phyloP scores from a whole-genome alignment of 2,797 vertebrate species.

The Lophotriccus pileatus region DNA sequence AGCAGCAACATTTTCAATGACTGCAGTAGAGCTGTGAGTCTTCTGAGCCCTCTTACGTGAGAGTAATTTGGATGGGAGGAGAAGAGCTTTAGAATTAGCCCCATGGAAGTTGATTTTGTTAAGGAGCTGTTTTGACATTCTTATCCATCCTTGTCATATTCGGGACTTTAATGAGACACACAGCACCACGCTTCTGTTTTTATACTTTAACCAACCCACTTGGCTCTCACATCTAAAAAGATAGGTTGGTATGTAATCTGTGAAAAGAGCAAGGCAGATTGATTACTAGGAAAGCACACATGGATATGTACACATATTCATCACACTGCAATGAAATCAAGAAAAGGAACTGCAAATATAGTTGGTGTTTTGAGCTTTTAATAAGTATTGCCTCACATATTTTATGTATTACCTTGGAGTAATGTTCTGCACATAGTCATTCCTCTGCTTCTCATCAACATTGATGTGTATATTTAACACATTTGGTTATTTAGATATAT shows the following conservation, averaged over 20 bases:
- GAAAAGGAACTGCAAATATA: neutral
- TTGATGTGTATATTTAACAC: neutral
- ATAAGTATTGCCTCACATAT: neutral
- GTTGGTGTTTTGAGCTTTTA: neutral
- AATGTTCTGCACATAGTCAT: neutral
- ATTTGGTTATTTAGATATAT: neutral
- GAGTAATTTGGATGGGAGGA: neutral
- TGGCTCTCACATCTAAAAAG: neutral
- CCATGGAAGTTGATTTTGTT: neutral
- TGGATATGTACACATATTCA: neutral
- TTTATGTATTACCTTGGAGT: neutral
- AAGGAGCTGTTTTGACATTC: neutral
- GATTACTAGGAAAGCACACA: neutral
- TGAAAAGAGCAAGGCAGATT: neutral
- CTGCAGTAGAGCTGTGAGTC: neutral
- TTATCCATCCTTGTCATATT: neutral
- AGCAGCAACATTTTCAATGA: neutral
- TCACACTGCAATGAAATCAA: neutral
- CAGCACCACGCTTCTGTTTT: neutral
- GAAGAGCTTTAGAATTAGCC: neutral
- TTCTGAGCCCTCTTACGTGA: neutral
- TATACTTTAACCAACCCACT: neutral
- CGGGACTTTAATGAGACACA: neutral
- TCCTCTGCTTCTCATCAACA: neutral
- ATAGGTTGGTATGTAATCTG: neutral